Evolutionary conservation across 2,888 invertebrate species (phyloP).

Genomic region (Odontomyia ornata): DNA sequence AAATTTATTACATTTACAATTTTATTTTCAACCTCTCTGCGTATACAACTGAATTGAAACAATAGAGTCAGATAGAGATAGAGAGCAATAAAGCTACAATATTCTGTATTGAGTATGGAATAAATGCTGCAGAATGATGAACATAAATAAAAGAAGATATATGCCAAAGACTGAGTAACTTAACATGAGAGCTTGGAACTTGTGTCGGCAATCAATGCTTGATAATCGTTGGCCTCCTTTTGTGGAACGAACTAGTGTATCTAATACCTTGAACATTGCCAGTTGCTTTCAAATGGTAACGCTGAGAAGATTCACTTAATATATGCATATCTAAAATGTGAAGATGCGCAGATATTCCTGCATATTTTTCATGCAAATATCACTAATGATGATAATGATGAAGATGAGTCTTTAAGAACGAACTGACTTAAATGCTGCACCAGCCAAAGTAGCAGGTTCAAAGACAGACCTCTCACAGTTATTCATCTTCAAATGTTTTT

Average conservation of each 20-base stretch:
- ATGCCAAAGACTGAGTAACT: background rate
- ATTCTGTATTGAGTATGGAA: background rate
- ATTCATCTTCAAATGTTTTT: conserved; percentile 3
- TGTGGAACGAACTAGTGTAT: background rate
- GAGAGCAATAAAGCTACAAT: too few species aligned
- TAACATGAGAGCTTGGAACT: background rate
- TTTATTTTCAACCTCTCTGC: conserved; percentile 5
- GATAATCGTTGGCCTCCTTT: background rate
- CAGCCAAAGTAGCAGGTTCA: background rate
- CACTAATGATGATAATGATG: conserved; percentile 17
- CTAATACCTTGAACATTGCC: background rate
- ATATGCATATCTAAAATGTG: background rate
- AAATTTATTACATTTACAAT: conserved; percentile 28
- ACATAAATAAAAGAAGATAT: conserved; percentile 29
- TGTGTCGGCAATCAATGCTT: background rate
- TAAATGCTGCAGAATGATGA: conserved; percentile 33
- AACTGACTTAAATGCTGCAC: background rate
- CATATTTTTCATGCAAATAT: conserved; percentile 8
- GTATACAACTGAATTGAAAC: background rate
- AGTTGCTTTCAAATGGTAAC: conserved; percentile 1
- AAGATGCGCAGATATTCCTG: background rate
- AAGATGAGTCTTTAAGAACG: conserved; percentile 22
- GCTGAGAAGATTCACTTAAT: background rate
- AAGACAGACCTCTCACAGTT: background rate
- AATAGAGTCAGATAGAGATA: too few species aligned